Conservation (phyloP, 2,797 vertebrate genomes). For the Morelia viridis region DNA sequence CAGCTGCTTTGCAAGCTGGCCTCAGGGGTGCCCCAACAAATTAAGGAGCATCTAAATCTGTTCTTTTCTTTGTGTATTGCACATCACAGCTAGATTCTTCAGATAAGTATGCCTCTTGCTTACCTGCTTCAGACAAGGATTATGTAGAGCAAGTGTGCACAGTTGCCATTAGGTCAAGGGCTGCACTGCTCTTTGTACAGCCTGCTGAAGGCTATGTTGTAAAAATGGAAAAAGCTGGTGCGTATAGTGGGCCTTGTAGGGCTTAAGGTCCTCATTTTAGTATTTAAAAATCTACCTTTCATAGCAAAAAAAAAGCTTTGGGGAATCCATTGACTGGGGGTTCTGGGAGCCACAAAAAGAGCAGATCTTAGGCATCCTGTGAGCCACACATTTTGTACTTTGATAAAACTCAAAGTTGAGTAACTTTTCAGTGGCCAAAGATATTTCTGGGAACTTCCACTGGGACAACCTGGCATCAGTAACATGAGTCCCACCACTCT, state of each 20-base stretch:
- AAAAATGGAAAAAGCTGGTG: not conserved
- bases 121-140: not conserved
- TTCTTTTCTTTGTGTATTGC: not conserved
- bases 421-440: not conserved
- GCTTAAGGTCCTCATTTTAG: not conserved
- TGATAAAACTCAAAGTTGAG: not conserved
- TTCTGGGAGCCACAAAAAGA: not conserved
- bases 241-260: not conserved
- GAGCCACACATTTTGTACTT: not conserved
- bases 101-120: not conserved
- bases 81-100: not conserved
- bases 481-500: not conserved
- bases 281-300: not conserved
- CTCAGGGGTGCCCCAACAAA: too few species aligned
- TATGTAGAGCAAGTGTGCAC: not conserved
- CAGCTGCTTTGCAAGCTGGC: too few species aligned
- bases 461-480: not conserved
- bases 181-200: not conserved
- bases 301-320: not conserved
- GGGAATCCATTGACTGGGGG: not conserved
- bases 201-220: not conserved
- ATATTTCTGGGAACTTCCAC: not conserved
- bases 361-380: not conserved
- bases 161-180: not conserved
- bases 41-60: not conserved